phyloP scores from a whole-genome alignment of 2,797 vertebrate genomes.

The Pseudomugil tenellus region DNA sequence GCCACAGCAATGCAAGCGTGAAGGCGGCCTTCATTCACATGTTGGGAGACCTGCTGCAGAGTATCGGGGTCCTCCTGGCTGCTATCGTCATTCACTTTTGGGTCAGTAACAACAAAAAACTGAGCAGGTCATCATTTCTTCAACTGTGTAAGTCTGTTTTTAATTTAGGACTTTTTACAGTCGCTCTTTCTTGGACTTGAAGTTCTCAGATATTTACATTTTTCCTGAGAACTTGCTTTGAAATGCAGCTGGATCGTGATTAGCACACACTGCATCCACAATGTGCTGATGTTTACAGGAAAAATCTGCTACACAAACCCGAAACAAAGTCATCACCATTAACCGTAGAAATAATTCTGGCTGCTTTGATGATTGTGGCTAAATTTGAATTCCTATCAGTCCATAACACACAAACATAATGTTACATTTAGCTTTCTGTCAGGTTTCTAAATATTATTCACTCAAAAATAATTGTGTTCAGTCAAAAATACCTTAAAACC shows the following conservation, averaged over 20 bases:
- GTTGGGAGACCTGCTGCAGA: constrained; percentile 92
- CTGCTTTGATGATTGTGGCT: neutral
- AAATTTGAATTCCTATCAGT: neutral
- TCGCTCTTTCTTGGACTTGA: neutral
- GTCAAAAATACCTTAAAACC: neutral
- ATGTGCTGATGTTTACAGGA: neutral
- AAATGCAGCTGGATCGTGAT: neutral
- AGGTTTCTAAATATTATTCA: neutral
- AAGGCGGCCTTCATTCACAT: constrained; percentile 91
- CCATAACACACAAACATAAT: neutral
- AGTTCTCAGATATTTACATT: neutral
- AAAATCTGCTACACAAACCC: neutral
- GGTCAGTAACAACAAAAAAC: constrained; percentile 73
- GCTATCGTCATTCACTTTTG: constrained; percentile 88
- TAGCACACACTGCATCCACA: neutral
- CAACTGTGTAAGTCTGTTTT: neutral
- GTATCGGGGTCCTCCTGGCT: constrained; percentile 87
- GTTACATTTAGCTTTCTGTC: neutral
- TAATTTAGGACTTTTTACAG: neutral
- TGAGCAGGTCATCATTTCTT: neutral
- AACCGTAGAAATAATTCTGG: neutral
- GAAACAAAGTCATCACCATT: neutral
- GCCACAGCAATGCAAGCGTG: constrained; percentile 85
- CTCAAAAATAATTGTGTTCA: neutral
- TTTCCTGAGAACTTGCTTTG: neutral